phyloP scores from a whole-genome alignment of 1,140 invertebrate species.

The Arion vulgaris region DNA sequence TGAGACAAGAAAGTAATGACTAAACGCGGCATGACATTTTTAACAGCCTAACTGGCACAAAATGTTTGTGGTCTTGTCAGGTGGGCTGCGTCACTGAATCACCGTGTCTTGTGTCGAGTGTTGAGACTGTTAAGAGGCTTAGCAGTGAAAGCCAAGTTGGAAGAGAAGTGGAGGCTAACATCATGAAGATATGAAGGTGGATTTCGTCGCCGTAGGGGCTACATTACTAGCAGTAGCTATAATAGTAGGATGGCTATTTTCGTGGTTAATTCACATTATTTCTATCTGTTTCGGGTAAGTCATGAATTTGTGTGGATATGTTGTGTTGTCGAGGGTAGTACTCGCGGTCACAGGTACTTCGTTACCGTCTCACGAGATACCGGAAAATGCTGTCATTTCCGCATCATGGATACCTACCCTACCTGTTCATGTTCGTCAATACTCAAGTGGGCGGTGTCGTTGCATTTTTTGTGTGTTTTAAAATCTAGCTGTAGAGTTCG shows the following conservation, averaged over 20 bases:
- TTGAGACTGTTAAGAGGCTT: not conserved
- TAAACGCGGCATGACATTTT: not conserved
- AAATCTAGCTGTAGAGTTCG: too few species aligned
- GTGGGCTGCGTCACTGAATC: not conserved
- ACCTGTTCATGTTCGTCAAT: too few species aligned
- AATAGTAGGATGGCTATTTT: constrained; percentile 16
- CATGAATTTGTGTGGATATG: not conserved
- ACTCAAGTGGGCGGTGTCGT: too few species aligned
- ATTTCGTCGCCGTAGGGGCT: constrained; percentile 20
- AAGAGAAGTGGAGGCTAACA: not conserved
- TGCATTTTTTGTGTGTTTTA: too few species aligned
- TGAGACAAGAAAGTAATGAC: too few species aligned
- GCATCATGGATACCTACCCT: too few species aligned
- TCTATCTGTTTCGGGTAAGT: constrained; percentile 33
- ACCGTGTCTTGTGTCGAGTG: too few species aligned
- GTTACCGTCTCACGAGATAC: too few species aligned
- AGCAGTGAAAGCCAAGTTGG: not conserved
- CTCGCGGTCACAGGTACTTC: too few species aligned
- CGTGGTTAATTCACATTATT: constrained; percentile 34
- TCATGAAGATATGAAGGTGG: constrained; percentile 34
- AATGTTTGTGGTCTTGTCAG: not conserved
- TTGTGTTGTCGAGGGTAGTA: too few species aligned
- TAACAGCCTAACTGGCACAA: not conserved
- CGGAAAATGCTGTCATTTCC: too few species aligned
- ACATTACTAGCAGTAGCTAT: constrained; percentile 21